A percentile compares a stretch with the other conserved stretches of the same genome.
phyloP scores from a whole-genome alignment of 2,888 invertebrate species.

The Linnaemya vulpina region DNA sequence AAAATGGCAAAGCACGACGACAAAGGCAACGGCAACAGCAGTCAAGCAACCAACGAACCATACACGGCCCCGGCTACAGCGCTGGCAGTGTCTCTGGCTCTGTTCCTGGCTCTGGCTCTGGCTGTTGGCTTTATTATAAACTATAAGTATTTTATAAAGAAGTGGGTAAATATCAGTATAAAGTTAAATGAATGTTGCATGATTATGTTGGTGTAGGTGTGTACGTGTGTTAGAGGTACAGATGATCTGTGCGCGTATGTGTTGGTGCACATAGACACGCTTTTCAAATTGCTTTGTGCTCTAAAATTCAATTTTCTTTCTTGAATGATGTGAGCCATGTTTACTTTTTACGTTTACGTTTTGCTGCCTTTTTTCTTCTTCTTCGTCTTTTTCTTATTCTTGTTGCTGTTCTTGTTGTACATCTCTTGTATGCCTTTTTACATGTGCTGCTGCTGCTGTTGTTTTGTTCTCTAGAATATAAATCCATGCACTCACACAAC shows the following conservation, averaged over 20 bases:
- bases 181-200: slow-evolving; percentile 66
- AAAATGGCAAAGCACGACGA: slow-evolving; percentile 31
- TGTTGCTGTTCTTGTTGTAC: too few relatives aligned
- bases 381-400: neutral
- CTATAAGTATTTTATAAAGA: slow-evolving; percentile 71
- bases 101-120: slow-evolving; percentile 37
- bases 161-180: slow-evolving; percentile 67
- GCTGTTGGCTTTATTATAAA: slow-evolving; percentile 70
- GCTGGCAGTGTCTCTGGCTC: slow-evolving; percentile 21
- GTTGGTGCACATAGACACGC: slow-evolving; percentile 68
- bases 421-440: neutral
- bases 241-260: slow-evolving; percentile 21
- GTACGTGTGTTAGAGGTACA: slow-evolving; percentile 5
- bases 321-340: slow-evolving; percentile 77
- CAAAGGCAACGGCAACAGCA: slow-evolving; percentile 38
- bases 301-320: slow-evolving; percentile 80
- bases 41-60: slow-evolving; percentile 41
- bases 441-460: slow-evolving; percentile 17
- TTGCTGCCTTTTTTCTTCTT: neutral
- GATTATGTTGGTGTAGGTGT: slow-evolving; percentile 18
- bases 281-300: slow-evolving; percentile 76
- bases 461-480: slow-evolving; percentile 58
- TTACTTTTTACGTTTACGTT: slow-evolving; percentile 69
- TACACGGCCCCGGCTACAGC: slow-evolving; percentile 9
- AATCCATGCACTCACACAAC: slow-evolving; percentile 41